A percentile compares a stretch with the other conserved stretches of the same genome.
These are phyloP conservation scores for Anadara kagoshimensis DNA, from an alignment of 1,140 invertebrate species.

Conservation along the genomic window DNA sequence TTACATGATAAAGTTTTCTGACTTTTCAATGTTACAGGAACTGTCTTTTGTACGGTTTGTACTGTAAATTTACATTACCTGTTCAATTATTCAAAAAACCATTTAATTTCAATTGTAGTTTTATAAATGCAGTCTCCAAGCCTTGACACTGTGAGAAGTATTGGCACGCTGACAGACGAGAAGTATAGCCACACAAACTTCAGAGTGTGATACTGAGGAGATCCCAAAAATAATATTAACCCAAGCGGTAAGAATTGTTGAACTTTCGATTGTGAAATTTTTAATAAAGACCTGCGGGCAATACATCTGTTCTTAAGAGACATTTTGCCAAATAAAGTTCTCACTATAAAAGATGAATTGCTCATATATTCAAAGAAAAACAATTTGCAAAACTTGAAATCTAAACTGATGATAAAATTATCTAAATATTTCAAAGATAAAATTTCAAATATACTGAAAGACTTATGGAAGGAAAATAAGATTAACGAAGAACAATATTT, in stretches of 20 bases:
- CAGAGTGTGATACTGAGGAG: too few species aligned
- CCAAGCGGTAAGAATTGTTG: background rate
- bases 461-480: too few species aligned
- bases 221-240: background rate
- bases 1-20: too few species aligned
- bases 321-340: slow-evolving; percentile 3
- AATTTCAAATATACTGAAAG: slow-evolving; percentile 4
- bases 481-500: too few species aligned
- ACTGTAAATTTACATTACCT: too few species aligned
- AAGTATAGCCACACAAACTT: too few species aligned
- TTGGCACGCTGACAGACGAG: background rate
- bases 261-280: slow-evolving; percentile 7
- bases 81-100: too few species aligned
- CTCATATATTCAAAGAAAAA: slow-evolving; percentile 4
- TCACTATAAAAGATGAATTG: slow-evolving; percentile 3
- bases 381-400: too few species aligned
- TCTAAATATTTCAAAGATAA: background rate
- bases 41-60: too few species aligned
- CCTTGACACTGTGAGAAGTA: background rate
- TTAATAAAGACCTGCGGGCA: background rate
- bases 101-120: too few species aligned
- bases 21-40: too few species aligned
- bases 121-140: background rate
- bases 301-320: background rate
- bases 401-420: background rate